Percentiles rank a stretch among this genome's conserved stretches.
Evolutionary conservation across 2,113 vertebrate species (phyloP).

Genomic region (Megaceryle torquata): DNA sequence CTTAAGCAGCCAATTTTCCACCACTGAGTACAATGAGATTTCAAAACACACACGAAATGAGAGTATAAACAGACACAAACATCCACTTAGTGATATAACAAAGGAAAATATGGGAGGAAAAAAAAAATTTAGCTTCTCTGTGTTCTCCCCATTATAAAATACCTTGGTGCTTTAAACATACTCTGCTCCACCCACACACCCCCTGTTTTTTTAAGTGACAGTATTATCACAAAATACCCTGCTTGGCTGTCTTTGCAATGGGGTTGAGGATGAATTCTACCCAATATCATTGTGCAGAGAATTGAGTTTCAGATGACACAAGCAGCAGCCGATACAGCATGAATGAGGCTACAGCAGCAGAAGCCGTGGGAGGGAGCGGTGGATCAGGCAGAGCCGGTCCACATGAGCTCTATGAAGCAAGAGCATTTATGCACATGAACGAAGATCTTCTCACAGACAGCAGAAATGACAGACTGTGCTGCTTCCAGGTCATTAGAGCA

Average conservation of each 20-base stretch:
- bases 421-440: neutral
- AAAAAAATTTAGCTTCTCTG: neutral
- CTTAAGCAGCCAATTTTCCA: conserved; percentile 54
- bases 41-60: conserved; percentile 35
- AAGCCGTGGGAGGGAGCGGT: neutral
- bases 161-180: neutral
- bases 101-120: neutral
- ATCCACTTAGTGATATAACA: conserved; percentile 56
- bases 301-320: neutral
- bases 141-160: neutral
- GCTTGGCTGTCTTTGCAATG: neutral
- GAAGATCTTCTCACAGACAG: neutral
- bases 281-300: neutral
- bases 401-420: neutral
- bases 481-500: neutral
- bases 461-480: neutral
- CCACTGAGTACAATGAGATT: conserved; percentile 55
- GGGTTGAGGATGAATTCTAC: neutral
- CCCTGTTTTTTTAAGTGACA: neutral
- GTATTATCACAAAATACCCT: neutral
- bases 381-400: neutral
- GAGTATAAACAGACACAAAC: conserved; percentile 52
- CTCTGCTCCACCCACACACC: neutral
- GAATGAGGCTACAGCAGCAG: neutral
- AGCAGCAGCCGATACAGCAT: neutral